These are phyloP conservation scores for Cnemophilus loriae DNA, from an alignment of 2,113 vertebrate species.

Conservation along the genomic window DNA sequence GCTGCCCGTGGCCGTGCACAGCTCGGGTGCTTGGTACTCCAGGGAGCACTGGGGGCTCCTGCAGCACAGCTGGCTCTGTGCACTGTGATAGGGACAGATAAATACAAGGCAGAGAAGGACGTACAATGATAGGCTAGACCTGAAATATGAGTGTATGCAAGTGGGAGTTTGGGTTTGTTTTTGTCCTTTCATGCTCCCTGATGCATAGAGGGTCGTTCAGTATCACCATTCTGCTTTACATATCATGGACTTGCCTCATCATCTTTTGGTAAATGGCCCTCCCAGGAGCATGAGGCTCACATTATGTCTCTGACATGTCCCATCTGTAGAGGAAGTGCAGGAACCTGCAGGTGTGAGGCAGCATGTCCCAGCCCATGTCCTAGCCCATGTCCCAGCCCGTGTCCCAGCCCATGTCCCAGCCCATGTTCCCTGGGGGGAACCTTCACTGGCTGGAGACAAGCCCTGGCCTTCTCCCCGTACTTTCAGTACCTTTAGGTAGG, in stretches of 20 bases:
- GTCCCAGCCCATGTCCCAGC: background rate
- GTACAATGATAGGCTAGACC: background rate
- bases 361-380: background rate
- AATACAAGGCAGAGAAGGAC: background rate
- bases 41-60: background rate
- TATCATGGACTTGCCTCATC: background rate
- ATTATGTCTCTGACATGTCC: background rate
- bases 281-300: background rate
- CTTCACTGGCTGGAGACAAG: background rate
- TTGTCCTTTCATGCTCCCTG: background rate
- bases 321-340: background rate
- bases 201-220: background rate
- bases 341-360: background rate
- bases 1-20: fast-evolving
- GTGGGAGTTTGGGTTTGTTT: background rate
- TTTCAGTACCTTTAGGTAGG: background rate
- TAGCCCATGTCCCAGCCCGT: background rate
- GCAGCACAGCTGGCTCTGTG: background rate
- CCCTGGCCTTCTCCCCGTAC: background rate
- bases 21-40: background rate
- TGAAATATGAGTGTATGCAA: fast-evolving
- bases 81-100: background rate
- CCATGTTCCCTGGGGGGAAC: background rate
- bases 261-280: background rate
- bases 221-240: background rate